Evolutionary conservation across 2,888 invertebrate species (phyloP).

Genomic region (Heliconius aoede): DNA sequence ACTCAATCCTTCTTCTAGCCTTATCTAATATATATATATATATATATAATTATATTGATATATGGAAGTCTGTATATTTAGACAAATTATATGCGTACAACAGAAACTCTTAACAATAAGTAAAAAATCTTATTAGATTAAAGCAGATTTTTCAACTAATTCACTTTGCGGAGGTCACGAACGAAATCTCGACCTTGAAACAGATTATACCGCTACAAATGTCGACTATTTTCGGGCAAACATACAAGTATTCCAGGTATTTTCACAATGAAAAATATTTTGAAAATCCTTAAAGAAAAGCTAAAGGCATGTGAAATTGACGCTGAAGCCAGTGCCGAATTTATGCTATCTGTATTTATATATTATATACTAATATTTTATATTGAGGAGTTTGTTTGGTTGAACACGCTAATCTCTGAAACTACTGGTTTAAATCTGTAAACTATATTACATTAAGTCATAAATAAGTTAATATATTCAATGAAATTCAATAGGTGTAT

Average conservation of each 20-base stretch:
- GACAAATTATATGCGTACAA: neutral
- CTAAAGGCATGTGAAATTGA: neutral
- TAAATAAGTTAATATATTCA: too few species aligned
- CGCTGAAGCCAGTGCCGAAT: too few species aligned
- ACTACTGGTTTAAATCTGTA: too few species aligned
- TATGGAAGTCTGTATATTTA: neutral
- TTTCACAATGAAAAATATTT: constrained; percentile 10
- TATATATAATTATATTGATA: too few species aligned
- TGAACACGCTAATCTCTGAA: too few species aligned
- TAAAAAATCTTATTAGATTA: constrained; percentile 7
- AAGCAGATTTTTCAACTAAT: constrained; percentile 1
- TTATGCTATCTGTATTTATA: too few species aligned
- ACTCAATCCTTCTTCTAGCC: too few species aligned
- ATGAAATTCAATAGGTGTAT: too few species aligned
- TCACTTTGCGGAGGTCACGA: constrained; percentile 19
- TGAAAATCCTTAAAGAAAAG: neutral
- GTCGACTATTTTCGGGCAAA: constrained; percentile 9
- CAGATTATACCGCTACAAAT: constrained; percentile 21
- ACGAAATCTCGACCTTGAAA: constrained; percentile 22
- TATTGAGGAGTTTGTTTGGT: too few species aligned
- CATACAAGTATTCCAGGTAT: constrained; percentile 6
- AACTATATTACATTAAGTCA: too few species aligned
- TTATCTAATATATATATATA: too few species aligned
- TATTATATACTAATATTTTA: too few species aligned
- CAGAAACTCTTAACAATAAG: neutral